Conservation (phyloP, 2,797 vertebrate genomes). For the Lagorchestes hirsutus region DNA sequence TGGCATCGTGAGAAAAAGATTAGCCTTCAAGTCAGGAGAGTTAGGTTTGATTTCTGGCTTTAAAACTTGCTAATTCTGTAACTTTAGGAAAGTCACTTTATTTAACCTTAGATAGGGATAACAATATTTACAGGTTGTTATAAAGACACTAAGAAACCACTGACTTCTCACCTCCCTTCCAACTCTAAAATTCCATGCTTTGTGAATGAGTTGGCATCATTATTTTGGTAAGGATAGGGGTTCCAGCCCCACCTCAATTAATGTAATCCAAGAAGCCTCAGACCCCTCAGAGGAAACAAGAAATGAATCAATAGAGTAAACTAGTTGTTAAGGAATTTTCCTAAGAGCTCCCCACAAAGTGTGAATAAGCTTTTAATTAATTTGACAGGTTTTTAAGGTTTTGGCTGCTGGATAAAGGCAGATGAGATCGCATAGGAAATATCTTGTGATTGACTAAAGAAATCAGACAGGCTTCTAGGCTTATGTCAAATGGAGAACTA, state of each 20-base stretch:
- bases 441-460: not conserved
- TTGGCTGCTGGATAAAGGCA: not conserved
- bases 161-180: not conserved
- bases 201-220: not conserved
- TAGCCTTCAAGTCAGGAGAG: not conserved
- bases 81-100: not conserved
- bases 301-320: not conserved
- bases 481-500: not conserved
- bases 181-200: not conserved
- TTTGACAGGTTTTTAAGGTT: not conserved
- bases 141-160: not conserved
- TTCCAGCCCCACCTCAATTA: not conserved
- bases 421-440: not conserved
- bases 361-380: not conserved
- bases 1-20: not conserved
- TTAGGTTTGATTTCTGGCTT: not conserved
- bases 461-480: not conserved
- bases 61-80: not conserved
- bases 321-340: not conserved
- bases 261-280: not conserved
- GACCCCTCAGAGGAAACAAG: not conserved
- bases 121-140: not conserved
- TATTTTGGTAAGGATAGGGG: not conserved
- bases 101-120: not conserved
- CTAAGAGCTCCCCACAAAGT: not conserved